These are phyloP conservation scores for Oncorhynchus tshawytscha DNA, from an alignment of 2,113 vertebrate species.

Conservation along the genomic window DNA sequence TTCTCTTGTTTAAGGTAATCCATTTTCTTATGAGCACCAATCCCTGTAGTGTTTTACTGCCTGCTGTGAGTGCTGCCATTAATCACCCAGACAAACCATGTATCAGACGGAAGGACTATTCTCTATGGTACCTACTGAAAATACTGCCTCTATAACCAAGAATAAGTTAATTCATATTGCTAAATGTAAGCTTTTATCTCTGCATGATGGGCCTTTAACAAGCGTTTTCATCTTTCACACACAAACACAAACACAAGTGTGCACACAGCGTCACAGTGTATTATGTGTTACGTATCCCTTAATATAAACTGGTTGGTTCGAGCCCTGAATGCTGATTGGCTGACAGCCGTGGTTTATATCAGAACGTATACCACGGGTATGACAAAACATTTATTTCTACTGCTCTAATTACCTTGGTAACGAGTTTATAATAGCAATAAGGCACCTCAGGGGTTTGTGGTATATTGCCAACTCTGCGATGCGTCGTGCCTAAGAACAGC, in stretches of 20 bases:
- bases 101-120: slow-evolving; percentile 26
- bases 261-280: no score
- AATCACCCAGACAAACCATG: slow-evolving; percentile 62
- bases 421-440: no score
- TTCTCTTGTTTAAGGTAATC: slow-evolving; percentile 71
- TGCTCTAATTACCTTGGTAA: no score
- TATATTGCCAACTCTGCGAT: no score
- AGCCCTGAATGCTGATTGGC: not conserved
- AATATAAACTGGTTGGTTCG: not conserved
- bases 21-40: slow-evolving; percentile 55
- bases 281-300: not conserved
- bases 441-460: no score
- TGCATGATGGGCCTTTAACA: not conserved
- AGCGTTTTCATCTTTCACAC: not conserved
- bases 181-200: slow-evolving; percentile 36
- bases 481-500: no score
- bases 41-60: slow-evolving; percentile 58
- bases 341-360: no score
- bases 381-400: no score
- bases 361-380: no score
- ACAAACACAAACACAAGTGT: no score
- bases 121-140: slow-evolving; percentile 19
- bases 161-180: slow-evolving; percentile 20
- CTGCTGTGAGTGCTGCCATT: slow-evolving; percentile 54
- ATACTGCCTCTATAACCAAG: slow-evolving; percentile 23